These are phyloP conservation scores for Plagodis pulveraria DNA, from an alignment of 2,888 invertebrate species.

Conservation along the genomic window DNA sequence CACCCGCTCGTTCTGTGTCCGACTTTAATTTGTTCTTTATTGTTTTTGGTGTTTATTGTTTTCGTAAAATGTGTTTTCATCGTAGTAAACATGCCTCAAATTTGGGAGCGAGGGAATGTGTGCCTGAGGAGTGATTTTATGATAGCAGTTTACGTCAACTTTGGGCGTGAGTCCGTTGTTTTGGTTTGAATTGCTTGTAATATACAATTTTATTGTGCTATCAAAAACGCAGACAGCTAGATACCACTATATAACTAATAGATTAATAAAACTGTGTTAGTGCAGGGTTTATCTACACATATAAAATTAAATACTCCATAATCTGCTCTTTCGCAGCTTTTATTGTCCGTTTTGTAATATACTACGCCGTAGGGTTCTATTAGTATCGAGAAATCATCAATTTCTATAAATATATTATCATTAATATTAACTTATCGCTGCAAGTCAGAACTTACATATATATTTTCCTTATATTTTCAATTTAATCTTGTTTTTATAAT, in stretches of 20 bases:
- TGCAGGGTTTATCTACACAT: conserved; percentile 2
- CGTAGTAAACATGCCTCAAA: conserved; percentile 59
- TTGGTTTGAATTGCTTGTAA: conserved; percentile 24
- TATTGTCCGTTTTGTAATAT: conserved; percentile 11
- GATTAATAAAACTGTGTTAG: not conserved
- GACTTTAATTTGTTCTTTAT: conserved; percentile 77
- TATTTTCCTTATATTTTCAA: too few relatives aligned
- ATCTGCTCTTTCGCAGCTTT: conserved; percentile 10
- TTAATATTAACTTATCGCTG: too few relatives aligned
- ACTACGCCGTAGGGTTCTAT: conserved; percentile 19
- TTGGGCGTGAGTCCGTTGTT: conserved; percentile 32
- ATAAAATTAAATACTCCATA: conserved; percentile 8
- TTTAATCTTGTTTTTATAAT: too few relatives aligned
- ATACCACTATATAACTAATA: conserved; percentile 1
- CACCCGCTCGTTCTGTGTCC: conserved; percentile 67
- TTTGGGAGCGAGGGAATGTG: conserved; percentile 47
- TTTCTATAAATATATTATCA: too few relatives aligned
- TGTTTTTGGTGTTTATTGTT: conserved; percentile 80
- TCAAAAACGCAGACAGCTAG: conserved; percentile 13
- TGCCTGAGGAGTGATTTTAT: conserved; percentile 45
- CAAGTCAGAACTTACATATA: too few relatives aligned
- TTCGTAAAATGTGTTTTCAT: conserved; percentile 70
- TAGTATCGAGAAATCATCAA: not conserved
- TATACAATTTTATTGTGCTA: conserved; percentile 21
- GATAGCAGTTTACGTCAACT: conserved; percentile 39